Evolutionary conservation across 2,888 invertebrate genomes (phyloP), one percentile per base, ranked within the genome.

Genomic region (Myopa tessellatipennis): DNA sequence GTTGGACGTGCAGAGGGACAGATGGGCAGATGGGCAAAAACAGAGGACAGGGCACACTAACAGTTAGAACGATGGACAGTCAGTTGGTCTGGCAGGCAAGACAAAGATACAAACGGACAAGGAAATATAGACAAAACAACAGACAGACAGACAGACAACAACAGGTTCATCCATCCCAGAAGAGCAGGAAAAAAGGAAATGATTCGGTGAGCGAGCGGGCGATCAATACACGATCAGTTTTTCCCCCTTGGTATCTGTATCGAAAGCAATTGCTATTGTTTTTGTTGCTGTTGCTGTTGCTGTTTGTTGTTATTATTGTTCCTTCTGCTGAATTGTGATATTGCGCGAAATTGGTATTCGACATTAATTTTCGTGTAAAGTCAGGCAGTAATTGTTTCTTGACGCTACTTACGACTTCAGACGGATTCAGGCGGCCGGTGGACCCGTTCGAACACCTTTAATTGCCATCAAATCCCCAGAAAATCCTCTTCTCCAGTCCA

Each of bases 301-400:
- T 63, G 50, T 10, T 18, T 50, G 65, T 26, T 75, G 36, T 26
- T 76, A 58, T 45, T 76, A 61, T 76, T 70, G 70, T 61, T 79
- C 80, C 79, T 26, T 26, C 26, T 26, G 26, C 26, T 26, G 26
- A 26, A 26, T 26, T 26, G 26, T 26, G 26, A 26, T 26, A 79
- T 80, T 74, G 65, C 79, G 82, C 80, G 80, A 80, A 82, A 81
- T 81, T 80, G 80, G 77, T 78, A 77, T 79, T 80, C 79, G 80
- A 76, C 78, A 75, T 80, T 82, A 80, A 82, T 81, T 79, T 78
- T 78, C 80, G 79, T 79, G 79, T 79, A 79, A 81, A 80, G 74
- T 77, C 76, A 80, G 74, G 76, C 76, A 69, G 82, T 82, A 81
- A 82, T 82, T 82, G 81, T 81, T 81, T 81, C 79, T 82, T 82